Evolutionary conservation across 2,888 invertebrate species (phyloP).

Genomic region (Acanthosepion lycidas): DNA sequence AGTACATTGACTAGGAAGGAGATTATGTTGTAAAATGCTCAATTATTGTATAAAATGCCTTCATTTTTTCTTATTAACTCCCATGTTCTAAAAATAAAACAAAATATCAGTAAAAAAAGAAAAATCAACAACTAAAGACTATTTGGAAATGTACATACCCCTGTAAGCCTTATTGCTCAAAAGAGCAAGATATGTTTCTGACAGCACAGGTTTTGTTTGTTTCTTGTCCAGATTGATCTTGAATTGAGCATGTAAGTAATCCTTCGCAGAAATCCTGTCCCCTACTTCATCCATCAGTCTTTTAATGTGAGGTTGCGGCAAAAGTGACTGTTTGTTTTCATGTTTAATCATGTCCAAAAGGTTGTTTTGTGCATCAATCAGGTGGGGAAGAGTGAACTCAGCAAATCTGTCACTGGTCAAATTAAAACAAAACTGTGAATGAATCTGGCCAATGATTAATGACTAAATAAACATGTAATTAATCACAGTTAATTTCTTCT

Average conservation of each 20-base stretch:
- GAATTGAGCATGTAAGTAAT: constrained; percentile 69
- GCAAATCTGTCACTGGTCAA: constrained; percentile 71
- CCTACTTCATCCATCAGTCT: constrained; percentile 61
- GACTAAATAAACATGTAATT: no score
- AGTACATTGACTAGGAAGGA: no score
- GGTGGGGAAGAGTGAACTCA: constrained; percentile 71
- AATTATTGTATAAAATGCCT: no score
- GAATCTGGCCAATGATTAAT: no score
- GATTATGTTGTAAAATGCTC: no score
- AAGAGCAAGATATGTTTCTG: constrained; percentile 70
- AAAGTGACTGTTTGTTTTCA: constrained; percentile 61
- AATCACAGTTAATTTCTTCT: no score
- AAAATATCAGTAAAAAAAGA: no score
- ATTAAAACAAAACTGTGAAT: neutral
- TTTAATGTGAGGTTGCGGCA: constrained; percentile 70
- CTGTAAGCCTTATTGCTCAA: constrained; percentile 68
- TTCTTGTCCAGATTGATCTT: constrained; percentile 59
- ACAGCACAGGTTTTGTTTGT: constrained; percentile 54
- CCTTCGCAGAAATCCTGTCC: constrained; percentile 64
- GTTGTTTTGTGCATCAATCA: constrained; percentile 72
- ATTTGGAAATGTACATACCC: constrained; percentile 56
- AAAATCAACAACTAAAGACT: no score
- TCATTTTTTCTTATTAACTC: no score
- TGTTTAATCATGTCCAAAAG: constrained; percentile 53
- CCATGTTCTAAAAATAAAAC: no score